phyloP scores from a whole-genome alignment of 2,797 vertebrate genomes.

The Danio choprae region DNA sequence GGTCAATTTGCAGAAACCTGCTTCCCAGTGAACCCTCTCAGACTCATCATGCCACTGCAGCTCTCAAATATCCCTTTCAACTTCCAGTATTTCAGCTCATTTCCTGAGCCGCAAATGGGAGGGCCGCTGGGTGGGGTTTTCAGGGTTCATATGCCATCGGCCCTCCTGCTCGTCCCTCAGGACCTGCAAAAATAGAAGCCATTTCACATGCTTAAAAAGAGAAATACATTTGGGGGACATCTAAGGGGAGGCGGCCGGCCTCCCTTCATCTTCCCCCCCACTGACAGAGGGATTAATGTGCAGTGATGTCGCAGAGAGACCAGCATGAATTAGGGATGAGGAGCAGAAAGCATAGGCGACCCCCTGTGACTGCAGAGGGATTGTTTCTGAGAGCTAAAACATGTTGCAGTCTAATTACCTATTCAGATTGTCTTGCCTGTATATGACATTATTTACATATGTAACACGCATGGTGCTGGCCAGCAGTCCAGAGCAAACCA shows the following conservation, averaged over 20 bases:
- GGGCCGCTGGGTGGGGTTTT: constrained; percentile 63
- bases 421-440: constrained; percentile 45
- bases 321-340: constrained; percentile 76
- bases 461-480: neutral
- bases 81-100: constrained; percentile 38
- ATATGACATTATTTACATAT: constrained; percentile 60
- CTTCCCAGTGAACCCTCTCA: constrained; percentile 37
- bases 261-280: constrained; percentile 48
- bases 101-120: constrained; percentile 17
- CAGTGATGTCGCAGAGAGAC: constrained; percentile 61
- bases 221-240: constrained; percentile 61
- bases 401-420: constrained; percentile 63
- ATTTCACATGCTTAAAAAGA: constrained; percentile 73
- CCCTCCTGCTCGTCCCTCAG: constrained; percentile 67
- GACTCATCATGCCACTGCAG: constrained; percentile 26
- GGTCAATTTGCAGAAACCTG: constrained; percentile 59
- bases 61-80: constrained; percentile 59
- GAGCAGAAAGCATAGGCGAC: constrained; percentile 45
- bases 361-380: constrained; percentile 57
- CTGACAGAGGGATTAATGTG: constrained; percentile 59
- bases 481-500: neutral
- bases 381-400: constrained; percentile 75
- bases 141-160: constrained; percentile 69
- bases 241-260: constrained; percentile 20
- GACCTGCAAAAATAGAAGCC: constrained; percentile 60